Evolutionary conservation across 1,140 invertebrate species (phyloP).

Genomic region (Manduca sexta): DNA sequence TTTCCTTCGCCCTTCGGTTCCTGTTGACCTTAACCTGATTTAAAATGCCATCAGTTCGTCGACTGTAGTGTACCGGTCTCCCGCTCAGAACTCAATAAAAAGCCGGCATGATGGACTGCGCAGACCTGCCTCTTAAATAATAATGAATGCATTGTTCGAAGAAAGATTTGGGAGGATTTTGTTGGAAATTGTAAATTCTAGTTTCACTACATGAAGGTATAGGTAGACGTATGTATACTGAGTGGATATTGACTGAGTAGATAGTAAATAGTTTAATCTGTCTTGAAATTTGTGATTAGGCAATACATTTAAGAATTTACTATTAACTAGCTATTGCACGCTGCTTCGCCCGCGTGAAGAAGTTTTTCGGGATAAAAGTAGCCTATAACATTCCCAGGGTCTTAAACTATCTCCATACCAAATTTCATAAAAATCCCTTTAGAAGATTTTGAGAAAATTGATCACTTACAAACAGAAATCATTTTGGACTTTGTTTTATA

Average conservation of each 20-base stretch:
- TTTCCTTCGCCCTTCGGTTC: conserved; percentile 1
- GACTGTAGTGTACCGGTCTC: conserved; percentile 2
- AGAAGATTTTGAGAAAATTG: too few species aligned
- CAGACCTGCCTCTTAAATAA: conserved; percentile 50
- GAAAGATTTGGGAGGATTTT: conserved; percentile 31
- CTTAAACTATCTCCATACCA: too few species aligned
- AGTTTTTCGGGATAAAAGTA: too few species aligned
- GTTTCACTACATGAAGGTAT: too few species aligned
- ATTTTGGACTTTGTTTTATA: too few species aligned
- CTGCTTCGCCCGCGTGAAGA: too few species aligned
- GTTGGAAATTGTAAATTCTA: not conserved
- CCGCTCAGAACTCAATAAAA: conserved; percentile 30
- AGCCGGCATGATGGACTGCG: conserved; percentile 50
- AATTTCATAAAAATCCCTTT: too few species aligned
- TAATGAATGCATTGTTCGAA: conserved; percentile 60
- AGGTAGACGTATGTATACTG: not conserved
- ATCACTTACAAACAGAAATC: too few species aligned
- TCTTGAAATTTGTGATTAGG: too few species aligned
- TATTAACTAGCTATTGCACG: too few species aligned
- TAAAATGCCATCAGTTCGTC: conserved; percentile 59
- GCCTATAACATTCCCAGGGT: too few species aligned
- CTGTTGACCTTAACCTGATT: conserved; percentile 64
- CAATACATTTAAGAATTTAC: too few species aligned
- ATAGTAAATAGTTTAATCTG: not conserved
- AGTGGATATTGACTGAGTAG: not conserved